Evolutionary conservation across 2,888 invertebrate genomes (phyloP).

Genomic region (Brachynemurus nebulosus): DNA sequence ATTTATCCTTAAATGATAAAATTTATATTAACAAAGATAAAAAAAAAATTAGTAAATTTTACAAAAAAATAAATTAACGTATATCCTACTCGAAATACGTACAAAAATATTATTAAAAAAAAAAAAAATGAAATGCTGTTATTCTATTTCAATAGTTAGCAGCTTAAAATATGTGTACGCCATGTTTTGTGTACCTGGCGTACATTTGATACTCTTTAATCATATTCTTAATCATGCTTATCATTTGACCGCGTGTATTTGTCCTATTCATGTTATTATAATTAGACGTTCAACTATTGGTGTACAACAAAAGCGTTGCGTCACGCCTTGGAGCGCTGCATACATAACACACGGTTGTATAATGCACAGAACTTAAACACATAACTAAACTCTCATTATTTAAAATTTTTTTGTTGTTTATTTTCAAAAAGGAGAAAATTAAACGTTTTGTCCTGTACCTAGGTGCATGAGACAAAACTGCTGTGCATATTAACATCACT

Average conservation of each 20-base stretch:
- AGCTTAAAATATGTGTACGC: not conserved
- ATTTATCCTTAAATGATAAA: conserved; percentile 5
- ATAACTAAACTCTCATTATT: no score
- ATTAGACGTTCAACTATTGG: conserved; percentile 27
- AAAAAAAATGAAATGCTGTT: not conserved
- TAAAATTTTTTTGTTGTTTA: no score
- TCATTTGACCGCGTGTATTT: conserved; percentile 12
- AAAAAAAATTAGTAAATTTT: conserved; percentile 27
- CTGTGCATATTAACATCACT: not conserved
- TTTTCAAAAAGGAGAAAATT: no score
- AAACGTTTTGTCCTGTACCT: no score
- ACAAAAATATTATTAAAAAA: conserved; percentile 23
- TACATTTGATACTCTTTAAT: conserved; percentile 9
- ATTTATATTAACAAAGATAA: conserved; percentile 11
- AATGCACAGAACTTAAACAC: no score
- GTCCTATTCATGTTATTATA: conserved; percentile 11
- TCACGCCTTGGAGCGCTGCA: conserved; percentile 19
- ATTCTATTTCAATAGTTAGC: no score
- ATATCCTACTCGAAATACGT: conserved; percentile 34
- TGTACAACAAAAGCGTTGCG: conserved; percentile 37
- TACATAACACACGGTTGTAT: no score
- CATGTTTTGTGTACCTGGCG: not conserved
- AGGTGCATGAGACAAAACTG: conserved; percentile 1
- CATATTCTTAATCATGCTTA: conserved; percentile 12
- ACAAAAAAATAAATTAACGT: conserved; percentile 28